phyloP scores from a whole-genome alignment of 1,140 invertebrate genomes.

The Neodiprion pinetum region DNA sequence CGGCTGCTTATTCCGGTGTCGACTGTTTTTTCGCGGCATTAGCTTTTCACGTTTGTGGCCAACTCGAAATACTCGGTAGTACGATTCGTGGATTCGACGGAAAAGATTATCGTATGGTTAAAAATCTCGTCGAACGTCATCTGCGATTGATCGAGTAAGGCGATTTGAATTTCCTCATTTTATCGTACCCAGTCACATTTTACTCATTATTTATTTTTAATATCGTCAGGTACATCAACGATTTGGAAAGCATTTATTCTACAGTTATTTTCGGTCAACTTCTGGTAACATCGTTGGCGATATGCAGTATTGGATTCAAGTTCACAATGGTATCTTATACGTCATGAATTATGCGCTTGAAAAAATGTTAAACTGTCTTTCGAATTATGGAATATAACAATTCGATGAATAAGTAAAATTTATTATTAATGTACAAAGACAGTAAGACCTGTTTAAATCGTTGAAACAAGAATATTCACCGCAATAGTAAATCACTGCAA shows the following conservation, averaged over 20 bases:
- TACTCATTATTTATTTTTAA: no score
- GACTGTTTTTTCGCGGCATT: slow-evolving; percentile 19
- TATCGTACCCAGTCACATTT: neutral
- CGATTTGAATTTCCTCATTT: slow-evolving; percentile 11
- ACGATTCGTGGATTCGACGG: neutral
- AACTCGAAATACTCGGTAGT: slow-evolving; percentile 20
- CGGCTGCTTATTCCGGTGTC: slow-evolving; percentile 10
- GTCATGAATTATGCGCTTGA: no score
- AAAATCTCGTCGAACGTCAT: slow-evolving; percentile 9
- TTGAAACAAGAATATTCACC: no score
- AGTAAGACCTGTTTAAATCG: no score
- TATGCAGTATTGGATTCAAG: neutral
- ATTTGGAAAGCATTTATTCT: neutral
- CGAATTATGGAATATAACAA: no score
- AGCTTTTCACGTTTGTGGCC: slow-evolving; percentile 19
- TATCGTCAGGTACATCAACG: neutral
- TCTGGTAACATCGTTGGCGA: neutral
- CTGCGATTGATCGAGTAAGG: slow-evolving; percentile 10
- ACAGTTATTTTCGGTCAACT: neutral
- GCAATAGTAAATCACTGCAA: no score
- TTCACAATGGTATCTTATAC: neutral
- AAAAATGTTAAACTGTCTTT: no score
- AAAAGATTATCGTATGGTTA: neutral
- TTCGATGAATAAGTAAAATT: no score
- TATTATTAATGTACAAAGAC: no score